These are phyloP conservation scores for Scaptodrosophila latifasciaeformis DNA, from an alignment of 2,888 invertebrate species.

Conservation along the genomic window DNA sequence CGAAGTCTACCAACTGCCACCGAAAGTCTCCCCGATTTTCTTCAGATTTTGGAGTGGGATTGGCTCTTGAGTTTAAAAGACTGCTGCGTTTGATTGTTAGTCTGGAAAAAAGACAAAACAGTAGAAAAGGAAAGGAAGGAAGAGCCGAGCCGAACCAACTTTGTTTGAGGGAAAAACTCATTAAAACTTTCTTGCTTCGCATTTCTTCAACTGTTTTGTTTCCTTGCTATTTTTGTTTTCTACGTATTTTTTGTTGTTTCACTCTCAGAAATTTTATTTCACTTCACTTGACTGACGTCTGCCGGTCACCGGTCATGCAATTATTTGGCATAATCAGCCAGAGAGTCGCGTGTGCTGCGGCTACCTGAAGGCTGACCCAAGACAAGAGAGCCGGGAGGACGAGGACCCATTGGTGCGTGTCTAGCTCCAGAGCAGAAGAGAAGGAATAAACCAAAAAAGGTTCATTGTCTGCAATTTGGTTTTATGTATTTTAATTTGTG, in stretches of 20 bases:
- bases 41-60: too few species aligned
- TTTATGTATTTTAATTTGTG: neutral
- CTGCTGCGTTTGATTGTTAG: constrained; percentile 50
- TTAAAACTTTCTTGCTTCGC: constrained; percentile 50
- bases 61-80: constrained; percentile 30
- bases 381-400: too few species aligned
- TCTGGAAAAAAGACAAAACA: constrained; percentile 16
- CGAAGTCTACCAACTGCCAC: neutral
- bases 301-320: constrained; percentile 23
- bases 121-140: constrained; percentile 4
- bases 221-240: too few species aligned
- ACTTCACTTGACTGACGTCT: neutral
- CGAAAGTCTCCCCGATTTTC: constrained; percentile 5
- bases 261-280: too few species aligned
- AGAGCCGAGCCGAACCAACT: neutral
- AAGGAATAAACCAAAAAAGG: too few species aligned
- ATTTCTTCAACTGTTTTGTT: constrained; percentile 21
- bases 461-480: neutral
- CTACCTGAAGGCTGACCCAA: constrained; percentile 22
- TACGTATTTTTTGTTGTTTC: too few species aligned
- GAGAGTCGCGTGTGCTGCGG: constrained; percentile 32
- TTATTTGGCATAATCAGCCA: constrained; percentile 36
- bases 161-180: constrained; percentile 44
- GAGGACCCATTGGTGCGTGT: too few species aligned
- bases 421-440: too few species aligned